phyloP scores from a whole-genome alignment of 2,888 invertebrate species.

The Tortrix viridana region DNA sequence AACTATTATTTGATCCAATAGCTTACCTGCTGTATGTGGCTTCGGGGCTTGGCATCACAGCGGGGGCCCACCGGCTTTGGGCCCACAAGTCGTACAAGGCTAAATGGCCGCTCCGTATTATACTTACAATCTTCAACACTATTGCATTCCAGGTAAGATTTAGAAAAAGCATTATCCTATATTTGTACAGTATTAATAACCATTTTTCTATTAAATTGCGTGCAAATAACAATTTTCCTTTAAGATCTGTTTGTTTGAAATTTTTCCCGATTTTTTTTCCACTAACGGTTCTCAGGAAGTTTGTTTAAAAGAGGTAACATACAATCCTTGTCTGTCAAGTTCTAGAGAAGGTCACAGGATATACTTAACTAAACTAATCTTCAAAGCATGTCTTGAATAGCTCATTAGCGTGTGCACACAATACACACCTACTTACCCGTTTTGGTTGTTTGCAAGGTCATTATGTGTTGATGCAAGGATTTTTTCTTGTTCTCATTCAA shows the following conservation, averaged over 20 bases:
- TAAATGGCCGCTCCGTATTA: conserved; percentile 92
- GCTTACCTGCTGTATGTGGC: conserved; percentile 89
- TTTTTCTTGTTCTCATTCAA: background rate
- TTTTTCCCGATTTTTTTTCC: too few species aligned
- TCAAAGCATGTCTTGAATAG: conserved; percentile 17
- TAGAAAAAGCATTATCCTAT: too few species aligned
- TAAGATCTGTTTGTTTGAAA: too few species aligned
- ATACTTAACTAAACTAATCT: conserved; percentile 11
- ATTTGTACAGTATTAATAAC: too few species aligned
- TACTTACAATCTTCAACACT: conserved; percentile 93
- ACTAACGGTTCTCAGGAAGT: background rate
- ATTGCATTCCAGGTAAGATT: conserved; percentile 93
- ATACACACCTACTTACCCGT: conserved; percentile 4
- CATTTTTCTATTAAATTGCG: too few species aligned
- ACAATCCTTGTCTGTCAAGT: conserved; percentile 24
- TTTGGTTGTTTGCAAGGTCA: conserved; percentile 12
- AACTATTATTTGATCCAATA: conserved; percentile 54
- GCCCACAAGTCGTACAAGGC: conserved; percentile 98
- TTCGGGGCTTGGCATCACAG: conserved; percentile 96
- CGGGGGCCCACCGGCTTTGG: conserved; percentile 98
- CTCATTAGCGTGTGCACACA: conserved; percentile 10
- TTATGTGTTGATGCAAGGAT: background rate
- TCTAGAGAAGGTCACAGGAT: conserved; percentile 29
- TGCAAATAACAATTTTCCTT: background rate
- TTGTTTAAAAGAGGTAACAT: background rate